Conservation (phyloP, 2,113 vertebrate species). For the Argyrosomus japonicus region DNA sequence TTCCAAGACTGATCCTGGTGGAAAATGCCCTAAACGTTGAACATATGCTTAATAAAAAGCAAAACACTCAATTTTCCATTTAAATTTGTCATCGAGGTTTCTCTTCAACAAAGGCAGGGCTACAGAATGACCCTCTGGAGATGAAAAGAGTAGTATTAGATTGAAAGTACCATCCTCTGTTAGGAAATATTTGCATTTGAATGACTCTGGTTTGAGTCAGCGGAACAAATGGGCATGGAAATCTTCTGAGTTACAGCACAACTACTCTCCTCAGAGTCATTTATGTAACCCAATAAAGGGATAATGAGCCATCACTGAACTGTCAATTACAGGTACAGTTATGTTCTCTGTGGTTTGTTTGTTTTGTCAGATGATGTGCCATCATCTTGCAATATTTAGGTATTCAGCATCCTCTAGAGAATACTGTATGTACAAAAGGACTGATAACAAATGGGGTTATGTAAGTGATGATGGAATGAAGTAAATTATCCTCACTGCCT, state of each 20-base stretch:
- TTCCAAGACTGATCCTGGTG: conserved; percentile 5
- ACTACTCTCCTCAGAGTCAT: conserved; percentile 37
- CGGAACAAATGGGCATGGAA: conserved; percentile 42
- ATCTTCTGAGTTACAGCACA: conserved; percentile 30
- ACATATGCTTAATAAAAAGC: conserved; percentile 19
- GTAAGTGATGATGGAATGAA: conserved; percentile 41
- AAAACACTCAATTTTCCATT: conserved; percentile 16
- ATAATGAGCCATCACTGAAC: conserved; percentile 71
- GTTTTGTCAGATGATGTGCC: conserved; percentile 45
- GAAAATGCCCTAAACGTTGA: conserved; percentile 9
- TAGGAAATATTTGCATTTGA: conserved; percentile 56
- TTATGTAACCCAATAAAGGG: conserved; percentile 60
- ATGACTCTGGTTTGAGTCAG: conserved; percentile 35
- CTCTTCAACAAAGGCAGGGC: neutral
- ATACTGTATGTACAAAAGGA: conserved; percentile 28
- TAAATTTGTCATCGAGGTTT: conserved; percentile 29
- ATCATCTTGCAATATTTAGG: conserved; percentile 29
- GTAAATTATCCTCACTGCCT: conserved; percentile 32
- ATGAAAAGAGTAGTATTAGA: conserved; percentile 28
- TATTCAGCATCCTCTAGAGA: conserved; percentile 32
- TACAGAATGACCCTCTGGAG: conserved; percentile 13
- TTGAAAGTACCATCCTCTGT: conserved; percentile 9
- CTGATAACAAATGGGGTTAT: conserved; percentile 48
- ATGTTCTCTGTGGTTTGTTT: conserved; percentile 51
- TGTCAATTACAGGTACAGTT: conserved; percentile 66